Evolutionary conservation across 2,888 invertebrate species (phyloP).

Genomic region (Parnassius mnemosyne): DNA sequence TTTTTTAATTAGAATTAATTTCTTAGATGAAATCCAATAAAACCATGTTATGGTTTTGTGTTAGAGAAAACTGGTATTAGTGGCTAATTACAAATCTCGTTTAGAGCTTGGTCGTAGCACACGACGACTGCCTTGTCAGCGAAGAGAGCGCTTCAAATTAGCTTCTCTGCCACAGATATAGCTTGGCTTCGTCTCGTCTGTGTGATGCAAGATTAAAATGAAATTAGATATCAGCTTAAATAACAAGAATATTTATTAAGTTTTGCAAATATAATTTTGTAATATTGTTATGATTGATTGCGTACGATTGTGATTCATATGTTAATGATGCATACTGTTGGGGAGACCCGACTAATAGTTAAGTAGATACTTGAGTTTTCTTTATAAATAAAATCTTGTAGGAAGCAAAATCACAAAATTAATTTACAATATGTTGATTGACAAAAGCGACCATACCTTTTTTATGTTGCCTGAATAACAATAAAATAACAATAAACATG

Average conservation of each 20-base stretch:
- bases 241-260: not conserved
- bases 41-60: not conserved
- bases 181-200: slow-evolving; percentile 16
- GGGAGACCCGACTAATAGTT: no score
- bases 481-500: no score
- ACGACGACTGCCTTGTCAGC: slow-evolving; percentile 5
- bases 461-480: no score
- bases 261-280: not conserved
- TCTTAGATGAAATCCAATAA: not conserved
- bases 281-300: no score
- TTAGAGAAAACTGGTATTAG: slow-evolving; percentile 8
- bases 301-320: no score
- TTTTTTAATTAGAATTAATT: not conserved
- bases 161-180: slow-evolving; percentile 13
- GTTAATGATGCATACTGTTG: no score
- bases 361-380: no score
- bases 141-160: slow-evolving; percentile 12
- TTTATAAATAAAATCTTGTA: no score
- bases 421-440: no score
- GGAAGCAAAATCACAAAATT: no score
- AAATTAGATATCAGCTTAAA: slow-evolving; percentile 9
- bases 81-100: slow-evolving; percentile 10
- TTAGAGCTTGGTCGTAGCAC: slow-evolving; percentile 3
- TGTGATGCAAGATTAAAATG: slow-evolving; percentile 19
- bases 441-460: no score